phyloP scores from a whole-genome alignment of 2,113 vertebrate species.

The Cyanoderma ruficeps region DNA sequence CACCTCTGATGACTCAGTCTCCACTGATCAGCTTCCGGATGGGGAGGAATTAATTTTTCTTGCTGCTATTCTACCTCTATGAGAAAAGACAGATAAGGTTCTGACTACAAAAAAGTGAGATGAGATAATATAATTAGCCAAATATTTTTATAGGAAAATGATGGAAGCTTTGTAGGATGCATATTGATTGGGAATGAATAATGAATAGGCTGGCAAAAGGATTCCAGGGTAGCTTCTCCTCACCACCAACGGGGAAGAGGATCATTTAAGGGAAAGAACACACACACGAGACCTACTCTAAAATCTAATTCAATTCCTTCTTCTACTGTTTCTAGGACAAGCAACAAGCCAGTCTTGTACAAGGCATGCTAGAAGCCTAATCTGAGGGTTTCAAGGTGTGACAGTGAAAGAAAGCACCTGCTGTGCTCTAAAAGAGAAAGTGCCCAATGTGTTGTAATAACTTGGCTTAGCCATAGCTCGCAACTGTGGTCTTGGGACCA shows the following conservation, averaged over 20 bases:
- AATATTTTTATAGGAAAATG: not conserved
- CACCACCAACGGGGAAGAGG: not conserved
- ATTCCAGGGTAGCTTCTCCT: not conserved
- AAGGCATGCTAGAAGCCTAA: not conserved
- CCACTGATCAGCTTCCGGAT: not conserved
- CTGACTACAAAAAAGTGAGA: not conserved
- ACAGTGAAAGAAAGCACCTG: not conserved
- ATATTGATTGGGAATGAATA: not conserved
- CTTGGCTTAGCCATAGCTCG: rapidly evolving
- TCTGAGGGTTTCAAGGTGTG: not conserved
- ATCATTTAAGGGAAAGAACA: not conserved
- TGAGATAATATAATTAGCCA: not conserved
- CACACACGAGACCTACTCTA: rapidly evolving
- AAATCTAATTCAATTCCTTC: not conserved
- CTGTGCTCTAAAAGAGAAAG: not conserved
- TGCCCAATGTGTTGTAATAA: not conserved
- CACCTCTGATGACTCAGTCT: not conserved
- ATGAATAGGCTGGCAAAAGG: not conserved
- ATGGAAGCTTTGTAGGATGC: not conserved
- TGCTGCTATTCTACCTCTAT: not conserved
- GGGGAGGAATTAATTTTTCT: not conserved
- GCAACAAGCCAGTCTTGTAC: not conserved
- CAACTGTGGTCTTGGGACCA: rapidly evolving
- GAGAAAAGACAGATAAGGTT: not conserved
- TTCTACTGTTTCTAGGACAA: not conserved